Evolutionary conservation across 2,888 invertebrate species (phyloP), one percentile per base, ranked within the genome.

Genomic region (Eupeodes luniger): DNA sequence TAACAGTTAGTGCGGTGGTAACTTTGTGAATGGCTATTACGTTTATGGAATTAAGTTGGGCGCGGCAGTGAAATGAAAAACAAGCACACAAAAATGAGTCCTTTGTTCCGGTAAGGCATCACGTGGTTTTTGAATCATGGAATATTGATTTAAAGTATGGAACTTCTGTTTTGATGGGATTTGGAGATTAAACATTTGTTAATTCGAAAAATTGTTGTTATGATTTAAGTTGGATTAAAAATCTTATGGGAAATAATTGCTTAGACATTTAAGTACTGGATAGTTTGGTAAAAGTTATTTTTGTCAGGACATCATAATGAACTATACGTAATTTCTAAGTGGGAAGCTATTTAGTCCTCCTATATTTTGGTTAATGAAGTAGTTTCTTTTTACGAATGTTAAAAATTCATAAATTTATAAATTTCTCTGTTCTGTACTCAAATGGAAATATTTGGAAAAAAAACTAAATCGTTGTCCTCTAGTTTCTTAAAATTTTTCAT

Each of bases 41-140:
- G 88, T 69, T 88, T 85, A 88, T 88, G 81, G 88, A 88, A 88
- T 88, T 88, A 88, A 88, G 88, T 88, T 88, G 85, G 74, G 81
- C 70, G 85, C 74, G 64, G 85, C 57, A 72, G 78, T 78, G 16
- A 14, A 36, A 40, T 59, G 16, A 61, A 55, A 49, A 36, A 55
- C 19, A 51, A 67, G 27, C 27, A 27, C 27, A 36, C 64, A 64
- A 61, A 36, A 55, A 72, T 27, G 27, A 27, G 27, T 1, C 27
- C 57, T 76, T 74, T 78, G 69, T 88, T 88, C 72, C 87, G 64
- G 51, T 76, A 36, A 72, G 36, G 79, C 70, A 81, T 81, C 5
- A 40, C 40, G 40, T 40, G 40, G 81, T 85, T 81, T 62, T 75
- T 57, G 59, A 53, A 61, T 27, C 27, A 53, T 36, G 44, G 36